phyloP scores from a whole-genome alignment of 2,113 vertebrate genomes.

The Pyrgilauda ruficollis region DNA sequence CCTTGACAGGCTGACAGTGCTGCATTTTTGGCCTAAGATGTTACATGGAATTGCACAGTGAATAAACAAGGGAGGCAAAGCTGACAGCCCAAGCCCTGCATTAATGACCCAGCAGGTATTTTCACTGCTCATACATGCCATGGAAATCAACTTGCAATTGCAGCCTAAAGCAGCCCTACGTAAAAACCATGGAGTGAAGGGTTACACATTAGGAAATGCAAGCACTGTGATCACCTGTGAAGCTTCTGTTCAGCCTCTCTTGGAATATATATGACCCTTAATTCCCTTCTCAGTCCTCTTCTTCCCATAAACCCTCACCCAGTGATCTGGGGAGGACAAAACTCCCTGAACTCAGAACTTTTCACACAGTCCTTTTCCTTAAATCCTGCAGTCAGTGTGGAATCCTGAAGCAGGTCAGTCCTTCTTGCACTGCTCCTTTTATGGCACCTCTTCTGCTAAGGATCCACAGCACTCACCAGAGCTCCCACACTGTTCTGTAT shows the following conservation, averaged over 20 bases:
- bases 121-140: neutral
- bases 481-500: neutral
- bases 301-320: neutral
- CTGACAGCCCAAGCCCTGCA: neutral
- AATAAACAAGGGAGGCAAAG: conserved; percentile 10
- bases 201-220: neutral
- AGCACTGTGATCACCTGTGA: neutral
- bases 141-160: neutral
- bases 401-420: neutral
- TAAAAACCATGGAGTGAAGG: neutral
- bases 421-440: neutral
- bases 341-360: neutral
- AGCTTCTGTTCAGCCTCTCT: neutral
- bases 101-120: neutral
- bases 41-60: conserved; percentile 14
- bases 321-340: neutral
- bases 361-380: neutral
- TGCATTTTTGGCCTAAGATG: conserved; percentile 4
- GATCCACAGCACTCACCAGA: neutral
- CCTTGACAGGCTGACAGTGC: neutral
- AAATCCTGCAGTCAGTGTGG: neutral
- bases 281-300: neutral
- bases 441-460: neutral
- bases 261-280: neutral
- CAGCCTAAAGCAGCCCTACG: neutral